phyloP scores from a whole-genome alignment of 2,888 invertebrate species.

The Gastracanthus pulcherrimus region DNA sequence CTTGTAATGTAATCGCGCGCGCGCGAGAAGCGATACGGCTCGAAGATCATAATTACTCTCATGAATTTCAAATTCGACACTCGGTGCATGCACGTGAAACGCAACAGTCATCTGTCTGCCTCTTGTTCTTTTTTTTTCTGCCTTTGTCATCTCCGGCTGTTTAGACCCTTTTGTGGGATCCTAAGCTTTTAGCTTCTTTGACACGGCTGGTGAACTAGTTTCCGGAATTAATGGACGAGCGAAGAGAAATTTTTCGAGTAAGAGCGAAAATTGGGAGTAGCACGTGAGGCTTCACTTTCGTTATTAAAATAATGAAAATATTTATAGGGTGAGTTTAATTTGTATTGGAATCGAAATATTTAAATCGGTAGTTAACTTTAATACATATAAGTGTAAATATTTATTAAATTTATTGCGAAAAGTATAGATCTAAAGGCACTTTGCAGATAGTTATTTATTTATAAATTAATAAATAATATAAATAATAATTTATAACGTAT shows the following conservation, averaged over 20 bases:
- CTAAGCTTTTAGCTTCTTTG: conserved; percentile 22
- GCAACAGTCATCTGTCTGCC: conserved; percentile 4
- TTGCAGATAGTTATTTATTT: too few species aligned
- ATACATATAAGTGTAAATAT: too few species aligned
- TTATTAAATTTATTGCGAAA: too few species aligned
- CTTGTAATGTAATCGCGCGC: conserved; percentile 27
- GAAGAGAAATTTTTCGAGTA: conserved; percentile 6
- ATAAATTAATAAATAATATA: too few species aligned
- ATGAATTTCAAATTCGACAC: conserved; percentile 39
- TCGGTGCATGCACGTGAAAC: neutral
- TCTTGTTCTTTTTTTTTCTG: neutral
- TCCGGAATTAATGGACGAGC: conserved; percentile 15
- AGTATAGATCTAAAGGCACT: too few species aligned
- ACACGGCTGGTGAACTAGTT: conserved; percentile 9
- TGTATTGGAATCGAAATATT: too few species aligned
- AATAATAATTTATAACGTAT: too few species aligned
- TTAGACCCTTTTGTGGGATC: neutral
- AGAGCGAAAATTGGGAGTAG: neutral
- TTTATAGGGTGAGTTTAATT: too few species aligned
- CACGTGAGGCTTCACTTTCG: neutral
- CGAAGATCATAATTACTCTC: conserved; percentile 9
- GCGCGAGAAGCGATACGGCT: neutral
- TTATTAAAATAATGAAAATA: neutral
- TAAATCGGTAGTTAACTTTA: too few species aligned
- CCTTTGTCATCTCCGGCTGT: conserved; percentile 33